phyloP scores from a whole-genome alignment of 2,797 vertebrate species.

The Eulemur coronatus region DNA sequence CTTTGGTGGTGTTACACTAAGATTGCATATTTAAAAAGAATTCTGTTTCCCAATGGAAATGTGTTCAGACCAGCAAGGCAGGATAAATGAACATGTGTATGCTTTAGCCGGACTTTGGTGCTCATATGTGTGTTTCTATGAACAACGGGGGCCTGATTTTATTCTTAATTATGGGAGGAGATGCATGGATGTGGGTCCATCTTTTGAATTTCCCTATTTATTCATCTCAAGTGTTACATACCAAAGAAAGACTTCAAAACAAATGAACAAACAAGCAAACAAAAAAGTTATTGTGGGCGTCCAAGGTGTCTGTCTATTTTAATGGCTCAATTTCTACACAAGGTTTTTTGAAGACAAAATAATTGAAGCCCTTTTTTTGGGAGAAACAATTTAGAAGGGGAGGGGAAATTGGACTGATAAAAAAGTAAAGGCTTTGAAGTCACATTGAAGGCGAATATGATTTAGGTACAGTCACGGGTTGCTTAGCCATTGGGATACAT shows the following conservation, averaged over 20 bases:
- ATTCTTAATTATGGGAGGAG: not conserved
- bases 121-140: not conserved
- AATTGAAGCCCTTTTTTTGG: not conserved
- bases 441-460: not conserved
- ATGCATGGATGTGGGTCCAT: not conserved
- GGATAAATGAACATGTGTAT: not conserved
- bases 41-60: not conserved
- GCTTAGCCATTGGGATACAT: not conserved
- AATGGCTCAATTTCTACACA: not conserved
- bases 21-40: not conserved
- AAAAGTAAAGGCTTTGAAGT: not conserved
- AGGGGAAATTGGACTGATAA: not conserved
- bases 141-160: not conserved
- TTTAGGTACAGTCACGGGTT: not conserved
- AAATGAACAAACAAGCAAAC: not conserved
- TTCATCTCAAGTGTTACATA: not conserved
- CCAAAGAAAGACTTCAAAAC: not conserved
- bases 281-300: not conserved
- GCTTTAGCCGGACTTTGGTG: not conserved
- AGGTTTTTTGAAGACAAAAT: not conserved
- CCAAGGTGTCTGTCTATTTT: not conserved
- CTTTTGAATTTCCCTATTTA: not conserved
- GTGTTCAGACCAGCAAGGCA: not conserved
- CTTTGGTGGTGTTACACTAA: not conserved
- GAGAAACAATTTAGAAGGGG: not conserved